A percentile compares a stretch with the other conserved stretches of the same genome.
Conservation (phyloP, 2,797 vertebrate genomes). For the Xenentodon cancila region DNA sequence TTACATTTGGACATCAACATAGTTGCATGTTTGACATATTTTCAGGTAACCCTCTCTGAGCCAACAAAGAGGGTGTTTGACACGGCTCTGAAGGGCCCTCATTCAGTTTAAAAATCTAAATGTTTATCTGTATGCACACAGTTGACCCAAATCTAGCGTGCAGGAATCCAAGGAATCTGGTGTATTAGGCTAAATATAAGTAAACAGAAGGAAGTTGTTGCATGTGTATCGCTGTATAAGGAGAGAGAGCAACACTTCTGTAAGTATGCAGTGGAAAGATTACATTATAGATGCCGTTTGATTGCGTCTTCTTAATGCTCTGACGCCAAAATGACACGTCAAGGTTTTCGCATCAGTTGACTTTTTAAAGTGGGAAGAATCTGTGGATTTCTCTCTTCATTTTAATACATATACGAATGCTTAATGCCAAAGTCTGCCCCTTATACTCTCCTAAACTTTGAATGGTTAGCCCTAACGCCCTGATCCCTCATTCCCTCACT, state of each 20-base stretch:
- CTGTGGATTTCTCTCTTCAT: background rate
- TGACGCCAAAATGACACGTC: background rate
- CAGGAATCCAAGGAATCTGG: constrained; percentile 60
- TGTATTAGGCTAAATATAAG: constrained; percentile 49
- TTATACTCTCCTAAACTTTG: constrained; percentile 26
- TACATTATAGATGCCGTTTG: constrained; percentile 3
- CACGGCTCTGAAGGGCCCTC: constrained; percentile 37
- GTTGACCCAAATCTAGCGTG: constrained; percentile 46
- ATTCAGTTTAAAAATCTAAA: constrained; percentile 46
- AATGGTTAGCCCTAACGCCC: constrained; percentile 24
- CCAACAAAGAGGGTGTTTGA: constrained; percentile 44
- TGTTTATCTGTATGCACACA: constrained; percentile 54
- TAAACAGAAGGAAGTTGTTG: constrained; percentile 41
- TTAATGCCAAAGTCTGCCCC: background rate
- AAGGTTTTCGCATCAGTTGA: background rate
- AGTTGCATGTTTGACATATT: constrained; percentile 39
- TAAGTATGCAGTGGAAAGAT: constrained; percentile 15
- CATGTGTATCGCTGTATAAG: constrained; percentile 34
- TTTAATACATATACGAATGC: background rate
- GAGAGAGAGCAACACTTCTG: constrained; percentile 11
- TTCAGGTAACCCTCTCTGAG: constrained; percentile 28
- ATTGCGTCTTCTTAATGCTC: background rate
- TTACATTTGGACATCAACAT: constrained; percentile 6
- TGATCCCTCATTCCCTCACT: constrained; percentile 16
- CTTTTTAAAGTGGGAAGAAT: background rate